A percentile compares a stretch with the other conserved stretches of the same genome.
Conservation (phyloP, 1,140 invertebrate species). For the Pteromalus puparum region DNA sequence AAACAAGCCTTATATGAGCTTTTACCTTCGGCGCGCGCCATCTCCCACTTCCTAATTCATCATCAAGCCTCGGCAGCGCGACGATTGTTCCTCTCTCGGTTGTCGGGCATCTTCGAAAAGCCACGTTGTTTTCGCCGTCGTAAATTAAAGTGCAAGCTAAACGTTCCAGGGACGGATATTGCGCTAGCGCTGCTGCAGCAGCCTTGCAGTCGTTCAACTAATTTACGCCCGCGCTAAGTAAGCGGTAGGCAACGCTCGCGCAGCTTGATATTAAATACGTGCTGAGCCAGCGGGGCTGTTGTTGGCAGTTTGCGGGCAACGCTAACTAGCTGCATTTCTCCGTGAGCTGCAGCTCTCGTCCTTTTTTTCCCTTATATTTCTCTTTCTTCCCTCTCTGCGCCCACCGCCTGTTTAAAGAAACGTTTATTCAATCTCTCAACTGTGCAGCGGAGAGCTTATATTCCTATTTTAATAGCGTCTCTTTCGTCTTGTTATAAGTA, state of each 20-base stretch:
- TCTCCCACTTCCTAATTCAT: conserved; percentile 11
- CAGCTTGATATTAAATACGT: conserved; percentile 59
- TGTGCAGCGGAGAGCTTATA: not conserved
- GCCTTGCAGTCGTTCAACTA: conserved; percentile 21
- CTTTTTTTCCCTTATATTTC: not conserved
- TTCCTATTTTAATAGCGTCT: not conserved
- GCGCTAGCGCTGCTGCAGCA: not conserved
- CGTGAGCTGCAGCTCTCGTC: not conserved
- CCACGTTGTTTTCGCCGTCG: conserved; percentile 8
- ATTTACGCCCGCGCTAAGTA: conserved; percentile 47
- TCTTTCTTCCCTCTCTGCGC: not conserved
- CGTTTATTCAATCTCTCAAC: not conserved
- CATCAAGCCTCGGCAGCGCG: not conserved
- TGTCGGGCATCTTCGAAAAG: not conserved
- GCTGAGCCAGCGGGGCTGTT: conserved; percentile 41
- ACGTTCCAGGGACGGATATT: conserved; percentile 27
- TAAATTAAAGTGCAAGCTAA: conserved; percentile 45
- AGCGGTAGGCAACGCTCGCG: not conserved
- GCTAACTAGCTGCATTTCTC: conserved; percentile 38
- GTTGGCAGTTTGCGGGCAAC: conserved; percentile 22
- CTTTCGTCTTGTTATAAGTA: not conserved
- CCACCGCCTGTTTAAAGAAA: not conserved
- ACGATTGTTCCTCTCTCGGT: not conserved
- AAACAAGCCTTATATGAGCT: not conserved
- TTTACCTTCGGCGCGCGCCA: not conserved